Evolutionary conservation across 1,140 invertebrate species (phyloP).

Genomic region (Uloborus diversus): DNA sequence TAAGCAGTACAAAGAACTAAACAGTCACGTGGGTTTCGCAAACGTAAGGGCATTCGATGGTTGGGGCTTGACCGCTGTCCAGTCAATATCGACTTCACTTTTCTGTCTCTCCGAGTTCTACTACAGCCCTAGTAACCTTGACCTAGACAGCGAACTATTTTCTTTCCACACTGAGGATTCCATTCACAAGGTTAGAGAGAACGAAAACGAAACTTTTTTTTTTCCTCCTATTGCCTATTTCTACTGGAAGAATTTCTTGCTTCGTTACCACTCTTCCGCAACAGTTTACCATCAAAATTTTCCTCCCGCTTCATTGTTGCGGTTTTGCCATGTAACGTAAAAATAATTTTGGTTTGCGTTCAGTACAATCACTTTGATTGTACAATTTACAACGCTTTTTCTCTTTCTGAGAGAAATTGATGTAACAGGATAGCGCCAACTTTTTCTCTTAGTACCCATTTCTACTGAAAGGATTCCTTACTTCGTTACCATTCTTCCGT

Average conservation of each 20-base stretch:
- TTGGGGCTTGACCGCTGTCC: slow-evolving; percentile 31
- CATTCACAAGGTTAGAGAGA: slow-evolving; percentile 39
- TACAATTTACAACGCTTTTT: no score
- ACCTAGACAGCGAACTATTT: slow-evolving; percentile 33
- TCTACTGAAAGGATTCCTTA: no score
- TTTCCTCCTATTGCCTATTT: slow-evolving; percentile 21
- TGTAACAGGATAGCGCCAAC: no score
- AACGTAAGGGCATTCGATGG: not conserved
- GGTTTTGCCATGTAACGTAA: no score
- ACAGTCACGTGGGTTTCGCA: slow-evolving; percentile 28
- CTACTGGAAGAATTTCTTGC: slow-evolving; percentile 21
- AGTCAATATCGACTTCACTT: slow-evolving; percentile 31
- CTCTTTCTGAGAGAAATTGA: no score
- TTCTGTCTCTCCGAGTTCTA: slow-evolving; percentile 9
- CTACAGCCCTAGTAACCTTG: slow-evolving; percentile 28
- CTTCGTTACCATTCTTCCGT: not conserved
- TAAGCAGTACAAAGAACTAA: not conserved
- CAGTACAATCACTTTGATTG: no score
- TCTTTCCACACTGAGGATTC: slow-evolving; percentile 18
- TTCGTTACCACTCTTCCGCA: not conserved
- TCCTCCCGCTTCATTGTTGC: no score
- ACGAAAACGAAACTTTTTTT: slow-evolving; percentile 21
- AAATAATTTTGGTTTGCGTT: no score
- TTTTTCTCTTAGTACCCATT: no score
- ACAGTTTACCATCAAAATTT: not conserved